Base-by-base conservation (phyloP, 2,888 invertebrate genomes). In the Ceraclea dissimilis region DNA sequence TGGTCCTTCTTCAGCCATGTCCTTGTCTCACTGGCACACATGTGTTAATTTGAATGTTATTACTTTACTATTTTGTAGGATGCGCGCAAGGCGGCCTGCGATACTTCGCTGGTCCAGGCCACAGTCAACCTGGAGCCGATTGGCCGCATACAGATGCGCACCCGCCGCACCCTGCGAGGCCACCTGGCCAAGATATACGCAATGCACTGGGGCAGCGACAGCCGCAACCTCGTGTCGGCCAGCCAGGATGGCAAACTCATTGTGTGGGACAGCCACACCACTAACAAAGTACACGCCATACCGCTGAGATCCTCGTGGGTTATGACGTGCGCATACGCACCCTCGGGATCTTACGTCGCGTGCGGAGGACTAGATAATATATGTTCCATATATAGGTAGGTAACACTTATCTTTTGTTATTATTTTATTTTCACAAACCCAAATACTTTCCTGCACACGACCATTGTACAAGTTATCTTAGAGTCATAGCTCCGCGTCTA, bases 101-200 rank as follows among this genome's bases (percentile, higher is more conserved):
- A 99, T 81, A 98, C 98, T 70, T 94, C 93, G 70, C 85, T 99
- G 75, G 90, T 93, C 68, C 94, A 96, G 80, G 96, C 97, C 66
- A 96, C 98, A 68, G 87, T 90, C 70, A 93, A 90, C 78, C 85
- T 99, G 81, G 99, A 99, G 77, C 93, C 95, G 63, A 95, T 99
- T 73, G 99, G 98, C 52, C 89, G 99, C 76, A 98, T 99, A 80
- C 98, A 99, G 81, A 98, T 99, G 98, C 93, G 99, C 69, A 99
- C 99, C 69, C 84, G 98, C 68, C 87, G 98, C 67, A 99, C 99
- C 65, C 86, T 99, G 71, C 88, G 99, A 66, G 99, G 99, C 62
- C 99, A 99, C 77, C 85, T 99, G 78, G 99, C 99, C 71, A 99
- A 99, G 86, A 99, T 99, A 76, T 99, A 99, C 79, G 99, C 99